A percentile compares a stretch with the other conserved stretches of the same genome.
Evolutionary conservation across 2,113 vertebrate species (phyloP).

Genomic region (Cottus gobio): DNA sequence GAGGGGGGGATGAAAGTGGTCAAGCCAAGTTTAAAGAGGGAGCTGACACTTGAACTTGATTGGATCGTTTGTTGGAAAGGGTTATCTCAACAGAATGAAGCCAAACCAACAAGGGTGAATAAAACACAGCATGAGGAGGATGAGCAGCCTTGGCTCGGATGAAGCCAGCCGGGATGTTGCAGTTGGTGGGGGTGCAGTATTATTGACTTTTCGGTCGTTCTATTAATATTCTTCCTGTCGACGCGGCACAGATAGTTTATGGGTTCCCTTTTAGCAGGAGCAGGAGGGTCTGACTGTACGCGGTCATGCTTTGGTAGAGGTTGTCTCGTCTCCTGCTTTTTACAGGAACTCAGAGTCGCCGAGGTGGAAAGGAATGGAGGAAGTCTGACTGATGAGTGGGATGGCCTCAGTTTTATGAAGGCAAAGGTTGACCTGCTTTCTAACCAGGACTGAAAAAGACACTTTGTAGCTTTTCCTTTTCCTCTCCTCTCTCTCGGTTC

Average conservation of each 20-base stretch:
- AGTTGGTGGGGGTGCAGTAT: slow-evolving; percentile 12
- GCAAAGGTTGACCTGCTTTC: slow-evolving; percentile 35
- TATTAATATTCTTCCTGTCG: slow-evolving; percentile 60
- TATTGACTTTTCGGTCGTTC: slow-evolving; percentile 48
- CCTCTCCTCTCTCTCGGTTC: slow-evolving; percentile 2
- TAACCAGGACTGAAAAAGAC: slow-evolving; percentile 6
- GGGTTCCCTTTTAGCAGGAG: slow-evolving; percentile 10
- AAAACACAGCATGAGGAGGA: slow-evolving; percentile 13
- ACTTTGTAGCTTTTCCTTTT: slow-evolving; percentile 15
- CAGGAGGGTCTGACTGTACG: slow-evolving; percentile 44
- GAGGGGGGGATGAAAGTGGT: not conserved
- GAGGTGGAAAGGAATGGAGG: slow-evolving; percentile 70
- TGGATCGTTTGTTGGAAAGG: slow-evolving; percentile 12
- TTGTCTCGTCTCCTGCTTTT: slow-evolving; percentile 46
- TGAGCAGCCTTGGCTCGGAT: not conserved
- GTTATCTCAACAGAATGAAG: slow-evolving; percentile 12
- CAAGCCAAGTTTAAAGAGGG: not conserved
- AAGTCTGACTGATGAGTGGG: slow-evolving; percentile 40
- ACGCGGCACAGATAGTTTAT: slow-evolving; percentile 30
- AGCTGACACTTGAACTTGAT: not conserved
- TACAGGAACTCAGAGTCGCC: slow-evolving; percentile 40
- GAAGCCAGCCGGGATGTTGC: slow-evolving; percentile 3
- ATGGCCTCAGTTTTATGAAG: slow-evolving; percentile 33
- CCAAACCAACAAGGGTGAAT: slow-evolving; percentile 3
- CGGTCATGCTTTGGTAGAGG: slow-evolving; percentile 41